Conservation (phyloP, 1,140 invertebrate species). For the Nasonia giraulti region DNA sequence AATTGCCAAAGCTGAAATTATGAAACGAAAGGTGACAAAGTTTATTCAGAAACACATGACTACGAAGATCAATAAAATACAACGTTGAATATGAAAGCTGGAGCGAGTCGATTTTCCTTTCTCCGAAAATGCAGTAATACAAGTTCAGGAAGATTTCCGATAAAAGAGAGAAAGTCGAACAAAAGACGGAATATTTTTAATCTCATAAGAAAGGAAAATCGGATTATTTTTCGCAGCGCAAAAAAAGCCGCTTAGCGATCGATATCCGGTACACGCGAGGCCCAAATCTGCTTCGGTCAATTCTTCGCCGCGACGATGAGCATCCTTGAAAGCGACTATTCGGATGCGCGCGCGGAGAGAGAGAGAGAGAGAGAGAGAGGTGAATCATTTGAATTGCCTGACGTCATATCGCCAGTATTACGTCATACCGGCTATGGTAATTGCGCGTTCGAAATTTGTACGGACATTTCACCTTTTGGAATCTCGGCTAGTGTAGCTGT, state of each 20-base stretch:
- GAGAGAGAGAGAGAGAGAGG: background rate
- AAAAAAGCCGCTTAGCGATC: background rate
- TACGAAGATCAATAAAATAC: too few relatives aligned
- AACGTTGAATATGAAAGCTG: too few relatives aligned
- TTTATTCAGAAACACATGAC: too few relatives aligned
- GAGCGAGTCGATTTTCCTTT: too few relatives aligned
- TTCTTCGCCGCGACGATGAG: background rate
- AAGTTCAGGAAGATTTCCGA: too few relatives aligned
- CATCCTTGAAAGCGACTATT: constrained; percentile 43
- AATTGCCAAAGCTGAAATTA: background rate
- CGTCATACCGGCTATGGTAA: constrained; percentile 30
- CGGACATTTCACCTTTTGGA: background rate
- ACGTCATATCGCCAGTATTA: constrained; percentile 36
- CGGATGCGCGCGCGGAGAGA: background rate
- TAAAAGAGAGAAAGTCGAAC: too few relatives aligned
- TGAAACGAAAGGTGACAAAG: too few relatives aligned
- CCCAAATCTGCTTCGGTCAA: constrained; percentile 5
- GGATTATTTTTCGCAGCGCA: too few relatives aligned
- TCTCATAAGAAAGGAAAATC: too few relatives aligned
- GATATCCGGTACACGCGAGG: background rate
- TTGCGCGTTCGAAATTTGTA: constrained; percentile 7
- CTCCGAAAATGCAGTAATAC: too few relatives aligned
- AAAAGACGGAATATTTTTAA: too few relatives aligned
- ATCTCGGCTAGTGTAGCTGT: too few relatives aligned
- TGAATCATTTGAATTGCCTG: constrained; percentile 43